Evolutionary conservation across 2,797 vertebrate species (phyloP).

Genomic region (Atherinosoma microstoma): DNA sequence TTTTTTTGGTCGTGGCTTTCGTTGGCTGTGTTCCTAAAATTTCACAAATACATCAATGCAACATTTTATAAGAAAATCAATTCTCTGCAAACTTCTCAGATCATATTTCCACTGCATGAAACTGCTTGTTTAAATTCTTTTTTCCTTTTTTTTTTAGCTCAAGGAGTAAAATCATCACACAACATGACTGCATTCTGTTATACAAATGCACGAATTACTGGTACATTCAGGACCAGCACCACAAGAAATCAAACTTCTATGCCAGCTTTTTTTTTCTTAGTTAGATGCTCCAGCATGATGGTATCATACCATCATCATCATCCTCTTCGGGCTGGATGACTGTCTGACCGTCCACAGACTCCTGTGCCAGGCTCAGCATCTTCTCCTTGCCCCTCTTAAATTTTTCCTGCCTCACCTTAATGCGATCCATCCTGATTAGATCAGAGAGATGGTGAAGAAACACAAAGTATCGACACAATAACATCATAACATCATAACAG

Average conservation of each 20-base stretch:
- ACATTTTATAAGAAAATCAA: constrained; percentile 67
- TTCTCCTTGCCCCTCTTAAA: constrained; percentile 99
- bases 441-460: constrained; percentile 71
- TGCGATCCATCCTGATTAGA: constrained; percentile 95
- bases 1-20: constrained; percentile 99
- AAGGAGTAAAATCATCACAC: background rate
- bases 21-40: constrained; percentile 99
- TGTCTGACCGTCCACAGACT: constrained; percentile 88
- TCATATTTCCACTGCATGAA: constrained; percentile 33
- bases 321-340: constrained; percentile 85
- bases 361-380: constrained; percentile 93
- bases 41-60: constrained; percentile 93
- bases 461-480: constrained; percentile 48
- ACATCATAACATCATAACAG: constrained; percentile 43
- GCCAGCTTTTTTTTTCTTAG: background rate
- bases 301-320: constrained; percentile 86
- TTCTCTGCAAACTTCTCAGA: constrained; percentile 38
- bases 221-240: constrained; percentile 3
- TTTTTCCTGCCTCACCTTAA: constrained; percentile 98
- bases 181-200: constrained; percentile 9
- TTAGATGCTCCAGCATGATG: constrained; percentile 8
- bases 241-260: constrained; percentile 5
- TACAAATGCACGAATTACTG: background rate
- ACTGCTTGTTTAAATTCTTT: constrained; percentile 28
- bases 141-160: constrained; percentile 11